These are phyloP conservation scores for Zophobas morio DNA, from an alignment of 1,140 invertebrate genomes.

Conservation along the genomic window DNA sequence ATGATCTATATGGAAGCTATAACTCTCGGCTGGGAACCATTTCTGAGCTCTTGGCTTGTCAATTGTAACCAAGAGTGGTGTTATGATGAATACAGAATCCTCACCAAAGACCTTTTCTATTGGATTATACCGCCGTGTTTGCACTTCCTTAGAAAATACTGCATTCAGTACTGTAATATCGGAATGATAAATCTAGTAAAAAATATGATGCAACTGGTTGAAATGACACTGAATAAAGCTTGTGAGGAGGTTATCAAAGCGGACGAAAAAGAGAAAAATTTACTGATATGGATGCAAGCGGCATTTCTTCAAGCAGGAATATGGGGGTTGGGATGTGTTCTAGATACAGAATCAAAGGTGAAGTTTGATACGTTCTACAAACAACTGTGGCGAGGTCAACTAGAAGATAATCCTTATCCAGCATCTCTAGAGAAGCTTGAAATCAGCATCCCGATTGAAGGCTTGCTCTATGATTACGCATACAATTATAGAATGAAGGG, in stretches of 20 bases:
- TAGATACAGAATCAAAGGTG: conserved; percentile 79
- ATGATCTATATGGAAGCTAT: conserved; percentile 94
- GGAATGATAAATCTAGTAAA: conserved; percentile 83
- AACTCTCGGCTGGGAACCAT: conserved; percentile 79
- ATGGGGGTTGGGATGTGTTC: conserved; percentile 88
- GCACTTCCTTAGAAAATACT: conserved; percentile 78
- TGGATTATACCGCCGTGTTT: conserved; percentile 83
- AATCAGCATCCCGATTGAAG: conserved; percentile 81
- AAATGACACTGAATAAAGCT: conserved; percentile 84
- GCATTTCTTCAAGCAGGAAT: conserved; percentile 82
- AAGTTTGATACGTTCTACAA: conserved; percentile 82
- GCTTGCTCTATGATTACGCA: conserved; percentile 84
- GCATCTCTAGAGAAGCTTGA: conserved; percentile 77
- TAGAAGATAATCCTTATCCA: conserved; percentile 77
- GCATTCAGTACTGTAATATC: conserved; percentile 76
- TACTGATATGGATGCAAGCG: conserved; percentile 81
- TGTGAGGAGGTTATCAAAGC: conserved; percentile 70
- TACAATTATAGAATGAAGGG: conserved; percentile 81
- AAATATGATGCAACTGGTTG: conserved; percentile 81
- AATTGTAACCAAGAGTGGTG: conserved; percentile 76
- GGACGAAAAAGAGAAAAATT: conserved; percentile 77
- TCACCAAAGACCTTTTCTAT: conserved; percentile 78
- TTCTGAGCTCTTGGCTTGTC: conserved; percentile 84
- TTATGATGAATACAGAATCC: conserved; percentile 72
- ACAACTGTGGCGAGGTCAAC: conserved; percentile 72